Evolutionary conservation across 2,113 vertebrate genomes (phyloP), one percentile per base, ranked within the genome.

Genomic region (Ammospiza caudacuta): DNA sequence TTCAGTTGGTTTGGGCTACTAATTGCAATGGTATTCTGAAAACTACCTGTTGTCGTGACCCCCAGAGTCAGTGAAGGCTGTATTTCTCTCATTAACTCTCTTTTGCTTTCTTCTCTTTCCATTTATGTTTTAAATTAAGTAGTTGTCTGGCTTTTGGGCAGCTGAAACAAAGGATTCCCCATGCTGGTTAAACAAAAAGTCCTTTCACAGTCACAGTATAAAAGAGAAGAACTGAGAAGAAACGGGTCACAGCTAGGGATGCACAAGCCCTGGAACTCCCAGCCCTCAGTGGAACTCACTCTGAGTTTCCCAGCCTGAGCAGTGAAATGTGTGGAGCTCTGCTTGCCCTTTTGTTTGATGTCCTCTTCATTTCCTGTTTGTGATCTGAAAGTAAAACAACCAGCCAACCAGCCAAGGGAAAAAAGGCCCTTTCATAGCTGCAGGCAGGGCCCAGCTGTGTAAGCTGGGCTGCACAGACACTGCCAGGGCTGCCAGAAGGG

Each of bases 371-470:
- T 95, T 92, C 83, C 87, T 97, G 88, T 90, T 94, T 95, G 70
- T 76, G 74, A 86, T 96, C 88, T 97, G 92, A 97, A 97, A 96
- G 83, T 66, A 94, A 87, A 88, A 66, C 73, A 93, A 67, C 79
- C 51, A 91, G 47, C 23, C 2, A 5, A 87, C 46, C 92, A 93
- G 46, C 15, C 22, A 20, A 66, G 62, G 49, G 0, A 6, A 39
- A n/a, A 68, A 59, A 9, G 9, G 9, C 52, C 49, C 46, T 74
- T 88, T 83, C 61, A 58, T 28, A 61, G 13, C 21, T 83, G 3
- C 39, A 90, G 73, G 63, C 0, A 5, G 51, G 79, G 47, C 35
- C 66, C 90, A 96, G 92, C 88, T 96, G 94, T 83, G 75, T 92
- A 90, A 97, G 85, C 90, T 59, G 63, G 75, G 46, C 85, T 86